Evolutionary conservation across 2,797 vertebrate genomes (phyloP).

Genomic region (Anableps anableps): DNA sequence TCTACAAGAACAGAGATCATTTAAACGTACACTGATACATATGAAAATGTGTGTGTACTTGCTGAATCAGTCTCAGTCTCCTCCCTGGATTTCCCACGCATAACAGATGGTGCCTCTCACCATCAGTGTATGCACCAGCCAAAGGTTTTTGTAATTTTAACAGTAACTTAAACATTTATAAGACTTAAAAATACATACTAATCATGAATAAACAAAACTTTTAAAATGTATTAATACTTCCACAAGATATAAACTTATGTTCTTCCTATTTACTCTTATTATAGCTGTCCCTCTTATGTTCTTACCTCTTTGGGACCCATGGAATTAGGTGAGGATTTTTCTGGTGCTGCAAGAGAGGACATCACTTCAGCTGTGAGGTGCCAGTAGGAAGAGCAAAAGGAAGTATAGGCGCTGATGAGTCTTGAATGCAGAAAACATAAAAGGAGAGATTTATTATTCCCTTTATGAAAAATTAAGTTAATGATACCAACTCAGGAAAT

Average conservation of each 20-base stretch:
- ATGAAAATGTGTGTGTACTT: background rate
- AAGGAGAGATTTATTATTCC: background rate
- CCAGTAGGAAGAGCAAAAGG: conserved; percentile 1
- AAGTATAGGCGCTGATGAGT: conserved; percentile 8
- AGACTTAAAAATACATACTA: background rate
- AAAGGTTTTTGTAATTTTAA: background rate
- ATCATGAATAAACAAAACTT: background rate
- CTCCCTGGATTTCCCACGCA: conserved; percentile 19
- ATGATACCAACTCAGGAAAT: background rate
- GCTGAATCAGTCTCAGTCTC: background rate
- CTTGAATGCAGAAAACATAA: conserved; percentile 6
- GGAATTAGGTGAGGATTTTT: conserved; percentile 73
- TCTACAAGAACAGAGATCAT: background rate
- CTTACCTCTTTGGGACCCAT: conserved; percentile 84
- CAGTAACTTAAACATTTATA: background rate
- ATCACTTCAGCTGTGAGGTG: conserved; percentile 69
- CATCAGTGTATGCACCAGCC: background rate
- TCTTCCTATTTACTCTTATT: background rate
- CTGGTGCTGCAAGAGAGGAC: conserved; percentile 80
- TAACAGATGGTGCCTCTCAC: background rate
- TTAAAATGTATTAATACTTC: background rate
- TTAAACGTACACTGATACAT: background rate
- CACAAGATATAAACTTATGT: too few relatives aligned
- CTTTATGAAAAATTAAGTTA: background rate
- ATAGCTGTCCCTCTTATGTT: conserved; percentile 1